A percentile compares a stretch with the other conserved stretches of the same genome.
Evolutionary conservation across 2,888 invertebrate genomes (phyloP).

Genomic region (Drosophila mettleri): DNA sequence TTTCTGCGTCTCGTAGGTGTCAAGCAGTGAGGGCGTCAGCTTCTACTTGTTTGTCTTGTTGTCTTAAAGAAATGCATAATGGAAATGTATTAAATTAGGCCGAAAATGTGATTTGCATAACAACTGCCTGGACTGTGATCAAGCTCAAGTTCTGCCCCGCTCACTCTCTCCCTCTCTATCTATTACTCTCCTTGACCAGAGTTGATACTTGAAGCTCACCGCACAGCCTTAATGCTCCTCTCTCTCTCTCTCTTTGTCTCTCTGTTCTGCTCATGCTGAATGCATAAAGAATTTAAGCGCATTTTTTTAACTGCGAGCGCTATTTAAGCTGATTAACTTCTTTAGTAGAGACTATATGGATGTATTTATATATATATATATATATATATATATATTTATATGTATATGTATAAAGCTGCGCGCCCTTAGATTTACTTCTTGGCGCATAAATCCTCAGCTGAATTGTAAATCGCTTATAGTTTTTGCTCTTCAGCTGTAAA

Average conservation of each 20-base stretch:
- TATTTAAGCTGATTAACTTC: conserved; percentile 12
- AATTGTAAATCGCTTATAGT: conserved; percentile 59
- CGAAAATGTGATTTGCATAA: conserved; percentile 45
- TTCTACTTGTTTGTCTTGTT: conserved; percentile 1
- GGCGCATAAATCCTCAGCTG: conserved; percentile 31
- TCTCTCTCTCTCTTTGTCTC: neutral
- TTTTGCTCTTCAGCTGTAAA: conserved; percentile 25
- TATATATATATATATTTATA: too few species aligned
- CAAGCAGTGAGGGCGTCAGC: conserved; percentile 13
- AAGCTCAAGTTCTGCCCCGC: neutral
- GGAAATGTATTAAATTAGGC: conserved; percentile 51
- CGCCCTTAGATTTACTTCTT: conserved; percentile 3
- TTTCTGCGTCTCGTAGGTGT: conserved; percentile 33
- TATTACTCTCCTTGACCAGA: neutral
- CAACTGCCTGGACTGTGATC: conserved; percentile 6
- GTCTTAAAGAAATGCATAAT: conserved; percentile 34
- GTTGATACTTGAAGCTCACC: neutral
- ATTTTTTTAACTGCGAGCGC: conserved; percentile 4
- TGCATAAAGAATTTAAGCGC: conserved; percentile 14
- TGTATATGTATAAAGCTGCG: too few species aligned
- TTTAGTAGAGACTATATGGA: neutral
- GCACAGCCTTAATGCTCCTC: neutral
- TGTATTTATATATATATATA: too few species aligned
- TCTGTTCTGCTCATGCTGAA: neutral
- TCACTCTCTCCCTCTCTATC: neutral